Conservation (phyloP, 2,888 invertebrate genomes). For the Eugnorisma glareosa region DNA sequence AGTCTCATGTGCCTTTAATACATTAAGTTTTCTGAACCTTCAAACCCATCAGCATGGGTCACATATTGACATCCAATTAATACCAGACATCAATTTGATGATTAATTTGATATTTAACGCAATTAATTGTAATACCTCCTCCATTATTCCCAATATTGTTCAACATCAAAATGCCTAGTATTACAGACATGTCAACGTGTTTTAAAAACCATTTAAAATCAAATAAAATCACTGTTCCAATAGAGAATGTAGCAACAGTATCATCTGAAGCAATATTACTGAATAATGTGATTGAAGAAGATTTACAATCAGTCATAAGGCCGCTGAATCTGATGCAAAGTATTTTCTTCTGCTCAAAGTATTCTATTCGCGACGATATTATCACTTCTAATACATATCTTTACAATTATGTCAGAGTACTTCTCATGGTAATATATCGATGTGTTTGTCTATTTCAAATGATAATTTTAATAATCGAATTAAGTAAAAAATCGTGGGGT, state of each 20-base stretch:
- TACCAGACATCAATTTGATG: background rate
- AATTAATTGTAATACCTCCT: background rate
- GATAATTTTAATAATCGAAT: background rate
- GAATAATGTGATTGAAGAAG: slow-evolving; percentile 8
- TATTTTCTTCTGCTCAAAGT: slow-evolving; percentile 27
- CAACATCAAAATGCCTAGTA: background rate
- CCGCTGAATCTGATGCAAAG: slow-evolving; percentile 29
- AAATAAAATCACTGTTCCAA: background rate
- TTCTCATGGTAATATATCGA: background rate
- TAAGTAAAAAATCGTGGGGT: background rate
- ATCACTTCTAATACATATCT: slow-evolving; percentile 9
- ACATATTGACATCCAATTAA: background rate
- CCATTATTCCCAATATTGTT: background rate
- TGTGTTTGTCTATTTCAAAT: background rate
- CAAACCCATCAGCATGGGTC: background rate
- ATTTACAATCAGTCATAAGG: slow-evolving; percentile 16
- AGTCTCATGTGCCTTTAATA: background rate
- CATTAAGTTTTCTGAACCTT: background rate
- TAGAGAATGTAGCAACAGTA: background rate
- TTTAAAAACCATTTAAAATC: background rate
- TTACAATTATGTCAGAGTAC: slow-evolving; percentile 1
- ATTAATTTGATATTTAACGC: background rate
- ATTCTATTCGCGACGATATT: slow-evolving; percentile 8
- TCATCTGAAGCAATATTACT: background rate
- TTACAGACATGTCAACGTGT: background rate